phyloP scores from a whole-genome alignment of 2,113 vertebrate species.

The Ploceus nigricollis region DNA sequence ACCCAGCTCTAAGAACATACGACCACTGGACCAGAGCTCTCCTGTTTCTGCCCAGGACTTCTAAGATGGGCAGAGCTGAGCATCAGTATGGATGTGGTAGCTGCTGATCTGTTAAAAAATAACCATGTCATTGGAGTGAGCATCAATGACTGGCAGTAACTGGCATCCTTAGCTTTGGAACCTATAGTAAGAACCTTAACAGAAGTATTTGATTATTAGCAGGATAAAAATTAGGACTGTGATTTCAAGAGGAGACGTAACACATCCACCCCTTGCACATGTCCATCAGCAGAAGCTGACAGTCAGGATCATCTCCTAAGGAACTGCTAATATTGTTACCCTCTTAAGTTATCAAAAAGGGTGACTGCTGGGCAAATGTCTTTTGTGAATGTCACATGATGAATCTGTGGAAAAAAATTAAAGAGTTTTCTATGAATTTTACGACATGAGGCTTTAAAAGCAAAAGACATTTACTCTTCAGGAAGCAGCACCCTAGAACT shows the following conservation, averaged over 20 bases:
- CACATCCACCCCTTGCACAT: not conserved
- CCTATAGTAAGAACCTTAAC: not conserved
- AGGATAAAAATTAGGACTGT: not conserved
- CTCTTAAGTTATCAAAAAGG: slow-evolving; percentile 39
- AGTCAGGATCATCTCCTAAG: not conserved
- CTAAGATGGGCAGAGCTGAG: not conserved
- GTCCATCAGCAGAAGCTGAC: not conserved
- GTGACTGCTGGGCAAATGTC: not conserved
- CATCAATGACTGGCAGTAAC: not conserved
- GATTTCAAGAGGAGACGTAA: not conserved
- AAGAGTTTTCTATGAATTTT: slow-evolving; percentile 18
- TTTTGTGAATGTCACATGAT: not conserved
- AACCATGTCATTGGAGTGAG: not conserved
- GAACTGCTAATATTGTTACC: slow-evolving; percentile 31
- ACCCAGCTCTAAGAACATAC: not conserved
- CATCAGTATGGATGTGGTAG: not conserved
- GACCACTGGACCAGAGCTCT: not conserved
- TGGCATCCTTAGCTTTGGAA: not conserved
- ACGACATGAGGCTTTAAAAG: not conserved
- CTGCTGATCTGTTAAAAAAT: not conserved
- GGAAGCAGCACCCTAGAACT: not conserved
- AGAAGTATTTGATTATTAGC: not conserved
- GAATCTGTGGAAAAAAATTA: not conserved
- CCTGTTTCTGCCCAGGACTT: not conserved
- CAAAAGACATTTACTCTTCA: slow-evolving; percentile 25